Evolutionary conservation across 1,140 invertebrate species (phyloP), one percentile per base, ranked within the genome.

Genomic region (Rhizoglyphus robini): DNA sequence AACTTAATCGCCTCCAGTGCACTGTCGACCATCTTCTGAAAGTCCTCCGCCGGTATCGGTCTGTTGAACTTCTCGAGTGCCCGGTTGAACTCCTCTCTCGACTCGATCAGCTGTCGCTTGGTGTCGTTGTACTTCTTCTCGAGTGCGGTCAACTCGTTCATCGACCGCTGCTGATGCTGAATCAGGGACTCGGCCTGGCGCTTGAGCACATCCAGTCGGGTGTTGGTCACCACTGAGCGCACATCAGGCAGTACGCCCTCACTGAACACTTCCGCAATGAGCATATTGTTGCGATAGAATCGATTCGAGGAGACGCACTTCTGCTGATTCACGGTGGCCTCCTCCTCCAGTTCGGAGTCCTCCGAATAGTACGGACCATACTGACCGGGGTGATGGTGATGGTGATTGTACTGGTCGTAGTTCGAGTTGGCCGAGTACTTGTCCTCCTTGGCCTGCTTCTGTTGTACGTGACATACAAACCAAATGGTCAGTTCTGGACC

Each of bases 41-140:
- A 96, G 54, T 92, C 89, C 58, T 92, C 88, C 71, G 92, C 88
- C 11, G 96, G 58, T 32, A 54, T 23, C 29, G 15, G 58, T 46
- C 36, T 60, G 15, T 93, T 86, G 81, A 89, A 86, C 78, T 93
- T 92, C 74, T 91, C 93, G 3, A 96, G 79, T 77, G 96, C 90
- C 72, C 90, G 86, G 74, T 94, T 88, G 78, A 97, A 98, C 25
- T 83, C 78, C 73, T 95, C 90, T 75, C 90, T 95, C 20, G 88
- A 88, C 76, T 96, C 92, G 32, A 90, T 83, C 76, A 98, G 95
- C 75, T 94, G 93, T 59, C 88, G 81, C 75, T 96, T 96, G 74
- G 97, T 97, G 0, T 86, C 85, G 73, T 96, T 90, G 79, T 96
- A 96, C 75, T 94, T 94, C 75, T 96, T 92, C 77, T 96, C 92